These are phyloP conservation scores for Paelopatides confundens DNA, from an alignment of 53 echinoderm and acorn worm genomes.

Conservation along the genomic window DNA sequence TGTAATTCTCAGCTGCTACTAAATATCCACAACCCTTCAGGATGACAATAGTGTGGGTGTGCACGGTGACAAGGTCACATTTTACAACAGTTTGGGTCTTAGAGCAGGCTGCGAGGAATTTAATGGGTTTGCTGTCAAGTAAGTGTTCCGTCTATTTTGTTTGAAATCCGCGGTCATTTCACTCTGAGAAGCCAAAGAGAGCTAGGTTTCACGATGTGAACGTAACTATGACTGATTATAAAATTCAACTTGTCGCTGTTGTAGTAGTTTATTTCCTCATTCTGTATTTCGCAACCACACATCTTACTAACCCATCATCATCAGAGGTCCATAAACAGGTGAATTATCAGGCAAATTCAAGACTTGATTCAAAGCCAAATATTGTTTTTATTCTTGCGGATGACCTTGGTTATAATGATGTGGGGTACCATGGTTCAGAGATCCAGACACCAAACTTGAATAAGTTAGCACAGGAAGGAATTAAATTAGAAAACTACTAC, in stretches of 20 bases:
- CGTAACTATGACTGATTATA: neutral
- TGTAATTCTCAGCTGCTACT: no score
- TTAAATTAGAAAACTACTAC: slow-evolving; percentile 60
- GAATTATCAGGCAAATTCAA: neutral
- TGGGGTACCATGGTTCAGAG: slow-evolving; percentile 62
- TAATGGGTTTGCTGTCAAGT: no score
- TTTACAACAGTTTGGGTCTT: no score
- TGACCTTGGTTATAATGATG: slow-evolving; percentile 70
- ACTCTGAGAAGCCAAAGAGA: no score
- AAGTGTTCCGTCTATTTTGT: no score
- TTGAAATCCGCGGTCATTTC: no score
- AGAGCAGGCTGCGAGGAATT: no score
- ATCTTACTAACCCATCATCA: neutral
- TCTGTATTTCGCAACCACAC: neutral
- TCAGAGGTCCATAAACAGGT: neutral
- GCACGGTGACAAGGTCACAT: no score
- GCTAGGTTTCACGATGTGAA: no score
- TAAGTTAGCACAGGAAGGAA: slow-evolving; percentile 25
- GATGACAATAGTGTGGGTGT: no score
- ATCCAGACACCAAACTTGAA: slow-evolving; percentile 53
- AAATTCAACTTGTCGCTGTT: neutral
- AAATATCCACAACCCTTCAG: no score
- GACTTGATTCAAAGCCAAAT: neutral
- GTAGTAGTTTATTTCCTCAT: neutral
- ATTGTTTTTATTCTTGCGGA: slow-evolving; percentile 70